Evolutionary conservation across 2,113 vertebrate genomes (phyloP).

Genomic region (Hemiscyllium ocellatum): DNA sequence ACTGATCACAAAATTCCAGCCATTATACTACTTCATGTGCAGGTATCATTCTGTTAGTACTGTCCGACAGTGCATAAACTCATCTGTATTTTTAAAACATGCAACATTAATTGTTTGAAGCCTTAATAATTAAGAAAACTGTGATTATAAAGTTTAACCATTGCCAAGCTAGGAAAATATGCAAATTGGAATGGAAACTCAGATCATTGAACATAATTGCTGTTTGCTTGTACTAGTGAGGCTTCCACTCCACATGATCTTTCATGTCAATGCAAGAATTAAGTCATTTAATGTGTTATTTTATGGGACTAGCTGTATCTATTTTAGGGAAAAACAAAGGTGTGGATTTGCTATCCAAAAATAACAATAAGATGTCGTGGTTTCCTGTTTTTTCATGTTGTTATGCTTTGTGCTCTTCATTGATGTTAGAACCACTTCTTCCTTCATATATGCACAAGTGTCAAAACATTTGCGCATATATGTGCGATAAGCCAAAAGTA

Average conservation of each 20-base stretch:
- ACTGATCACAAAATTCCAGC: neutral
- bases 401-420: neutral
- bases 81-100: neutral
- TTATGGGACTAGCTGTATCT: neutral
- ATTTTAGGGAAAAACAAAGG: neutral
- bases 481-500: neutral
- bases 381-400: neutral
- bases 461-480: neutral
- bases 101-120: neutral
- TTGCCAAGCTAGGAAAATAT: neutral
- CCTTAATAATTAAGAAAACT: neutral
- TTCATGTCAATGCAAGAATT: neutral
- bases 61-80: neutral
- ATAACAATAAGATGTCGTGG: neutral
- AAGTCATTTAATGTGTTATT: neutral
- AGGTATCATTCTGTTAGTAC: neutral
- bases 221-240: neutral
- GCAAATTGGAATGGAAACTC: neutral
- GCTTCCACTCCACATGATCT: neutral
- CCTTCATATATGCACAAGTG: neutral
- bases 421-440: neutral
- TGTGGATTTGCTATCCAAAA: neutral
- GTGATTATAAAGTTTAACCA: neutral
- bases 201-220: neutral
- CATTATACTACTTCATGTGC: neutral